These are phyloP conservation scores for Oenanthe melanoleuca DNA, from an alignment of 2,113 vertebrate genomes.

Conservation along the genomic window DNA sequence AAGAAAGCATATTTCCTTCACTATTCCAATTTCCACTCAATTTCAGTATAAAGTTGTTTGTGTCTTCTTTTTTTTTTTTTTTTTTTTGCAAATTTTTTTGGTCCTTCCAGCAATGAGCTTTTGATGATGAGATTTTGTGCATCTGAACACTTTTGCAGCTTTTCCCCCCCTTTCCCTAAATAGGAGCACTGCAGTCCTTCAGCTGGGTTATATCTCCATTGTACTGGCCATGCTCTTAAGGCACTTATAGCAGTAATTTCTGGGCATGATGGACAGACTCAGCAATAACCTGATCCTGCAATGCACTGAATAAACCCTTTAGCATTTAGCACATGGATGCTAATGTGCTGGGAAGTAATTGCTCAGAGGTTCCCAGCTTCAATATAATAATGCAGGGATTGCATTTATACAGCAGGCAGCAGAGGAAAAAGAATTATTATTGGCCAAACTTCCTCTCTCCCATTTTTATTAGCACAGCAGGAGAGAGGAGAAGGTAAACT, in stretches of 20 bases:
- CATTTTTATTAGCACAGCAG: constrained; percentile 38
- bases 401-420: constrained; percentile 48
- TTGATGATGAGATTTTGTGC: constrained; percentile 36
- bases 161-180: neutral
- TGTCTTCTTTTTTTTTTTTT: neutral
- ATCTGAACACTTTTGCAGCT: neutral
- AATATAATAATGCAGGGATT: constrained; percentile 64
- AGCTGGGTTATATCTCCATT: constrained; percentile 7
- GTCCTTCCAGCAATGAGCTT: neutral
- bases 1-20: constrained; percentile 41
- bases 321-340: constrained; percentile 67
- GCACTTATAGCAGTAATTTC: constrained; percentile 67
- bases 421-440: neutral
- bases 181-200: neutral
- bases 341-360: constrained; percentile 72
- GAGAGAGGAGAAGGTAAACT: neutral
- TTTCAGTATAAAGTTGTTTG: constrained; percentile 36
- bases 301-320: constrained; percentile 75
- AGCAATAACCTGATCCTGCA: constrained; percentile 67
- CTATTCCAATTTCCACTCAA: constrained; percentile 54
- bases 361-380: constrained; percentile 67
- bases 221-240: constrained; percentile 46
- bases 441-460: constrained; percentile 18
- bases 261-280: constrained; percentile 72
- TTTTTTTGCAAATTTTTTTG: neutral